Evolutionary conservation across 2,888 invertebrate genomes (phyloP), one percentile per base, ranked within the genome.

Genomic region (Drosophila phalerata): DNA sequence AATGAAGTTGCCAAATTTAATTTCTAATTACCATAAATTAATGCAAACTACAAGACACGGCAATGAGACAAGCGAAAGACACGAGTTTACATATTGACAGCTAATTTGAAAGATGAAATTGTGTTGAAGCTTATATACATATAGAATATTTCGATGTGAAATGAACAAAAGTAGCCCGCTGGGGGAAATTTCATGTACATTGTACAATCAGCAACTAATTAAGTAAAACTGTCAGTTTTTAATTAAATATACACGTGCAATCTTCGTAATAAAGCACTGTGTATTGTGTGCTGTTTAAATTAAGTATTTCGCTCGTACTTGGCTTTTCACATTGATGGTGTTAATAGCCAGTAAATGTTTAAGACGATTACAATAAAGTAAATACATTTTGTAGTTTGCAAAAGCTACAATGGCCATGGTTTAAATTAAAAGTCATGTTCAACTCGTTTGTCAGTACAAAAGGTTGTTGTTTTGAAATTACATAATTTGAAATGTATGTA

Each of bases 191-290:
- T 37, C 25, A 43, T 19, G 40, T 38, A 42, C 48, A 64, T 22
- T 19, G 40, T 38, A 42, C 48, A 64, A 25, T 32, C 52, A 42
- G 25, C 22, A 57, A 62, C 57, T 76, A 72, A 76, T 72, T 76
- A 72, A 65, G 68, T 72, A 22, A 48, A 72, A 43, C 47, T 72
- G 76, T 72, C 72, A 68, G 48, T 58, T 62, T 56, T 43, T 61
- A 62, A 55, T 64, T 19, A 58, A 75, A 47, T 67, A 10, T 67
- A 57, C 56, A 53, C 32, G 52, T 52, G 38, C 45, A 37, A n/a
- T 11, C 25, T 9, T 40, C 30, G 34, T 15, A 30, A 60, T 45
- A 51, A 55, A 22, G 30, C 38, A 25, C 11, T 22, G 15, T 32
- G 37, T 17, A 53, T 58, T 28, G 45, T 56, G 40, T 52, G 38